phyloP scores from a whole-genome alignment of 2,113 vertebrate species.

The Cyanistes caeruleus region DNA sequence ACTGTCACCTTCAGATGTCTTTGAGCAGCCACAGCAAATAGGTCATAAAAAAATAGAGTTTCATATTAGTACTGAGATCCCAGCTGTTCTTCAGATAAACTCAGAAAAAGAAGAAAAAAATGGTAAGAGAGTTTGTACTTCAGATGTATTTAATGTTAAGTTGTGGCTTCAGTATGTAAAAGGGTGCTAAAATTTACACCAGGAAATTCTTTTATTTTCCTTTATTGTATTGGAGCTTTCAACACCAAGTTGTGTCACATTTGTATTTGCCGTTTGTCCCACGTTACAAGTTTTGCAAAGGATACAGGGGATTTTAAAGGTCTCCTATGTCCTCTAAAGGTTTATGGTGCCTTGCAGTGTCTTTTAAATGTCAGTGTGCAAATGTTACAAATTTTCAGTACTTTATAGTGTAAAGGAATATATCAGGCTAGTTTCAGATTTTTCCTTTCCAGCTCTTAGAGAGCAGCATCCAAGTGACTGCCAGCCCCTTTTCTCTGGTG shows the following conservation, averaged over 20 bases:
- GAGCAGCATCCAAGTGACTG: neutral
- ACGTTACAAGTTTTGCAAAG: neutral
- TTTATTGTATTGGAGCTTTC: neutral
- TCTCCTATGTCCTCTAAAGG: neutral
- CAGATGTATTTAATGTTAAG: neutral
- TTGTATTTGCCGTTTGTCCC: neutral
- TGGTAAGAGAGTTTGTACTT: slow-evolving; percentile 52
- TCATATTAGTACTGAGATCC: slow-evolving; percentile 86
- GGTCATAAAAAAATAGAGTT: slow-evolving; percentile 92
- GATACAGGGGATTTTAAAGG: neutral
- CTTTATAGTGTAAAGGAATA: neutral
- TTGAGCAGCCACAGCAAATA: slow-evolving; percentile 86
- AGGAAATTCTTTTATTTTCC: neutral
- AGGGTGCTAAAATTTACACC: neutral
- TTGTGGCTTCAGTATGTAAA: neutral
- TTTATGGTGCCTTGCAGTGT: neutral
- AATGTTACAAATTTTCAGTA: neutral
- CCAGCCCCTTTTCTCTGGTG: neutral
- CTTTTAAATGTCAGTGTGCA: neutral
- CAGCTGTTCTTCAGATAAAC: slow-evolving; percentile 73
- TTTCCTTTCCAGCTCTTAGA: neutral
- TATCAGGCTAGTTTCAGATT: neutral
- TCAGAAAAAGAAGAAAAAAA: slow-evolving; percentile 61
- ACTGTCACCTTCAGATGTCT: slow-evolving; percentile 91
- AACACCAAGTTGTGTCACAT: neutral